Conservation (phyloP, 2,888 invertebrate species). For the Arge pagana region DNA sequence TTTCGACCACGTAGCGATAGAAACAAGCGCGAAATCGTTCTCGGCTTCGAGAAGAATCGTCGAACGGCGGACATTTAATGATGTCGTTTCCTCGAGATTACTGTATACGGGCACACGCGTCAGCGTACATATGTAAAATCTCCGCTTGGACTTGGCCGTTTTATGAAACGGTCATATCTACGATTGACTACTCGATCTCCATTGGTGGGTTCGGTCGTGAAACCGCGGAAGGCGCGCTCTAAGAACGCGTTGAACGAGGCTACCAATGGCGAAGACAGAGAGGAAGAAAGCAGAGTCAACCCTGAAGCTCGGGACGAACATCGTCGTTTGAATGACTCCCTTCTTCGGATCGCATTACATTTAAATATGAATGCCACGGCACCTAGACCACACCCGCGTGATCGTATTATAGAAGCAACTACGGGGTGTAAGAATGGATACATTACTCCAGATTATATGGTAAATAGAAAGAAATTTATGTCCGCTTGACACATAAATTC, state of each 20-base stretch:
- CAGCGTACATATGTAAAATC: no score
- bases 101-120: no score
- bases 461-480: slow-evolving; percentile 39
- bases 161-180: no score
- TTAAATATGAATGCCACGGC: slow-evolving; percentile 38
- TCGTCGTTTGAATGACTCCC: slow-evolving; percentile 13
- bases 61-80: no score
- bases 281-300: neutral
- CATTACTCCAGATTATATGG: slow-evolving; percentile 42
- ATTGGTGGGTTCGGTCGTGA: no score
- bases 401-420: slow-evolving; percentile 24
- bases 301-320: neutral
- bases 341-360: slow-evolving; percentile 29
- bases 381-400: slow-evolving; percentile 32
- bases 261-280: neutral
- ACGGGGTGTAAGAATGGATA: slow-evolving; percentile 33
- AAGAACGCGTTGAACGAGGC: slow-evolving; percentile 5
- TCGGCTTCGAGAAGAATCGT: no score
- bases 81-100: no score
- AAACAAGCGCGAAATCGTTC: no score
- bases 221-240: no score
- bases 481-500: slow-evolving; percentile 35
- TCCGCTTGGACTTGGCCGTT: no score
- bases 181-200: no score
- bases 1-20: no score